A percentile compares a stretch with the other conserved stretches of the same genome.
Conservation (phyloP, 37 sponge, comb jelly and placozoan genomes). For the Spongilla lacustris region DNA sequence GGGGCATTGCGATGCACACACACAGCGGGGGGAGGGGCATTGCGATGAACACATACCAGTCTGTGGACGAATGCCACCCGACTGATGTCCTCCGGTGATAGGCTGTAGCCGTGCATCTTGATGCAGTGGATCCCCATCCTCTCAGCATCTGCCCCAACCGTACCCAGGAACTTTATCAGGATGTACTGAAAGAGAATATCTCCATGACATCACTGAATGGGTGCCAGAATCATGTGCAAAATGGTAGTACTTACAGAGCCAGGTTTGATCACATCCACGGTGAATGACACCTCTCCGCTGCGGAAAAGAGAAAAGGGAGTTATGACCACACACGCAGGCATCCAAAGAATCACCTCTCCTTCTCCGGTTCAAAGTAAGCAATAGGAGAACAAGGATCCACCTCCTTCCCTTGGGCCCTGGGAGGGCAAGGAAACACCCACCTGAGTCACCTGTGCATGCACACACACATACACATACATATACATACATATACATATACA, state of each 20-base stretch:
- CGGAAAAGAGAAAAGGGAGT: not conserved
- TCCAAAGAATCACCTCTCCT: slow-evolving; percentile 35
- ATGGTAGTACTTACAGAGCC: not conserved
- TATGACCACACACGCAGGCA: not conserved
- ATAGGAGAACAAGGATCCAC: slow-evolving; percentile 6
- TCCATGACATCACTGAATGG: not conserved
- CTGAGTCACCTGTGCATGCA: not conserved
- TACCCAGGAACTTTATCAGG: slow-evolving; percentile 46
- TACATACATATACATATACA: not conserved
- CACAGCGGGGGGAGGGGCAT: not conserved
- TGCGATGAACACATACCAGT: slow-evolving; percentile 12
- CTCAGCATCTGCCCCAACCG: slow-evolving; percentile 32
- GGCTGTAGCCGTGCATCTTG: slow-evolving; percentile 45
- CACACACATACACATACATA: not conserved
- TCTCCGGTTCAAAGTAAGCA: slow-evolving; percentile 45
- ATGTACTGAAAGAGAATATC: slow-evolving; percentile 24
- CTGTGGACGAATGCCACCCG: slow-evolving; percentile 2
- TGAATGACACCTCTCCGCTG: slow-evolving; percentile 1
- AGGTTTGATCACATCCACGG: not conserved
- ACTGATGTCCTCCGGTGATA: not conserved
- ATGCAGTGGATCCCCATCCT: slow-evolving; percentile 48
- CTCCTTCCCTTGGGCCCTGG: not conserved
- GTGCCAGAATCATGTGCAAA: not conserved
- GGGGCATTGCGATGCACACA: too few relatives aligned
- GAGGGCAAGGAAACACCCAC: not conserved